Evolutionary conservation across 2,888 invertebrate species (phyloP).

Genomic region (Eupithecia insigniata): DNA sequence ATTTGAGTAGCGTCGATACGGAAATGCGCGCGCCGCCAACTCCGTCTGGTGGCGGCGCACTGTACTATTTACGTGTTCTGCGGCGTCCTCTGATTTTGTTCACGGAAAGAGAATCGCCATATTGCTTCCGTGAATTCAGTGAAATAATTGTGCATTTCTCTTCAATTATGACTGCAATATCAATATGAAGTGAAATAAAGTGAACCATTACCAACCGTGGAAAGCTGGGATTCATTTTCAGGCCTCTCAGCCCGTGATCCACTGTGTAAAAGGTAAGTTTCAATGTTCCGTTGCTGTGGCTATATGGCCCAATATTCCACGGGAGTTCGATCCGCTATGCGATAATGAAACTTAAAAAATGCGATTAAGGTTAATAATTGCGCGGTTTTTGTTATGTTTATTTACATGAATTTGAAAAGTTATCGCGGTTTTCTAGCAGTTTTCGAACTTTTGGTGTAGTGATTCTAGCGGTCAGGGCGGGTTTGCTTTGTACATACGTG

Average conservation of each 20-base stretch:
- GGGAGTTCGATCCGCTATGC: constrained; percentile 85
- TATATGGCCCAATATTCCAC: constrained; percentile 86
- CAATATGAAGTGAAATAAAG: constrained; percentile 78
- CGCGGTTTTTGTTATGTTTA: constrained; percentile 85
- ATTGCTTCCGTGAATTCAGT: constrained; percentile 83
- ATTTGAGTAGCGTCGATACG: constrained; percentile 73
- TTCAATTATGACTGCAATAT: constrained; percentile 81
- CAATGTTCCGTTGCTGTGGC: constrained; percentile 81
- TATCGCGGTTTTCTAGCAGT: constrained; percentile 80
- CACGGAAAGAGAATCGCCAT: constrained; percentile 84
- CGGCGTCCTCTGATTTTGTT: constrained; percentile 84
- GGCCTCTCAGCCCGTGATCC: constrained; percentile 61
- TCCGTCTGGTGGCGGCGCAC: constrained; percentile 77
- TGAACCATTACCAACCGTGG: constrained; percentile 63
- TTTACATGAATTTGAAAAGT: constrained; percentile 85
- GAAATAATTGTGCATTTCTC: constrained; percentile 81
- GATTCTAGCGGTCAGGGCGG: constrained; percentile 70
- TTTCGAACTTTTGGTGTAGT: constrained; percentile 59
- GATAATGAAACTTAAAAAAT: constrained; percentile 86
- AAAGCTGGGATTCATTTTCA: constrained; percentile 65
- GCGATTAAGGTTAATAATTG: constrained; percentile 86
- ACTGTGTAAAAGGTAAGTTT: constrained; percentile 80
- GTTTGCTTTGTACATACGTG: constrained; percentile 77
- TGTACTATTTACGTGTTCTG: constrained; percentile 81
- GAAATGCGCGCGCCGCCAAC: constrained; percentile 63